Evolutionary conservation across 2,888 invertebrate genomes (phyloP).

Genomic region (Phaonia tiefii): DNA sequence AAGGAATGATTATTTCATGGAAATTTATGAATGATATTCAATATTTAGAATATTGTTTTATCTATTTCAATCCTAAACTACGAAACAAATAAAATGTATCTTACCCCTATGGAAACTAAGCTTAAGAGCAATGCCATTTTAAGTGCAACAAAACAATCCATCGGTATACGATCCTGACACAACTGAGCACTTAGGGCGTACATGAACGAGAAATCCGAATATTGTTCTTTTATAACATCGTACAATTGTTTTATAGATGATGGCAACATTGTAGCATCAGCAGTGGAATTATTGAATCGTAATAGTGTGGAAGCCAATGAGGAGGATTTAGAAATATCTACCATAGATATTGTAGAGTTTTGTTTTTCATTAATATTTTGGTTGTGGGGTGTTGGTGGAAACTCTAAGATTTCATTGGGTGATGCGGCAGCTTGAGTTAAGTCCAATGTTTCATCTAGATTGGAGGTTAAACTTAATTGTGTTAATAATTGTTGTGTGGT

Average conservation of each 20-base stretch:
- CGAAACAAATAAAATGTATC: neutral
- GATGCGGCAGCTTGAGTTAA: neutral
- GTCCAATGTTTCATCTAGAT: neutral
- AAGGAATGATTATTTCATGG: conserved; percentile 6
- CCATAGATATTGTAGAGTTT: neutral
- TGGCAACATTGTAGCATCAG: conserved; percentile 69
- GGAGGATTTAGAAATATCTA: neutral
- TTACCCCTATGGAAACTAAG: conserved; percentile 79
- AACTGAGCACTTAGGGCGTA: conserved; percentile 79
- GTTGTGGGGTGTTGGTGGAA: neutral
- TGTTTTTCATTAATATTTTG: too few relatives aligned
- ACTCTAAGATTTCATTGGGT: neutral
- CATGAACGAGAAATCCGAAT: conserved; percentile 79
- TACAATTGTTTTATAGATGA: conserved; percentile 73
- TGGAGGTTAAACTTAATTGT: neutral
- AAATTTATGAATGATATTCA: neutral
- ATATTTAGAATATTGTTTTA: too few relatives aligned
- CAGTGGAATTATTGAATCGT: conserved; percentile 6
- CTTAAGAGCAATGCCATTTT: conserved; percentile 80
- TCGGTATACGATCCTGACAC: conserved; percentile 78
- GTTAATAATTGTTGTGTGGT: neutral
- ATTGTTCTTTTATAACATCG: conserved; percentile 71
- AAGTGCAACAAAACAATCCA: conserved; percentile 79
- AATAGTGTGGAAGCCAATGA: neutral
- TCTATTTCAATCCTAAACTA: neutral